Evolutionary conservation across 2,888 invertebrate species (phyloP).

Genomic region (Atrina japonica): DNA sequence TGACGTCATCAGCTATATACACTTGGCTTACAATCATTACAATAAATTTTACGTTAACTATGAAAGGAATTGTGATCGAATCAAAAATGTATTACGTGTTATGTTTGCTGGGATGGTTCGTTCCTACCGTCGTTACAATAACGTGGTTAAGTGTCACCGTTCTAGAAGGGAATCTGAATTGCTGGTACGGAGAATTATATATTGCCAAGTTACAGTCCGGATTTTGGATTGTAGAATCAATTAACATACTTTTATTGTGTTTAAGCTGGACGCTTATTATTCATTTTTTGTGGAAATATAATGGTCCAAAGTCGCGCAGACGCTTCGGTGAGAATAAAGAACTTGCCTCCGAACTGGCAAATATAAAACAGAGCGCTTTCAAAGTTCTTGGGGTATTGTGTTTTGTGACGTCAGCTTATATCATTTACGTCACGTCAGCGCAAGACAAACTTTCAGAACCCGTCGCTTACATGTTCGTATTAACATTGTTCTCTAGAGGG

Average conservation of each 20-base stretch:
- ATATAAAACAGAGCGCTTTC: slow-evolving; percentile 38
- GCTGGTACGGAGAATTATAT: slow-evolving; percentile 41
- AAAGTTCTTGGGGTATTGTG: slow-evolving; percentile 34
- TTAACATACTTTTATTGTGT: slow-evolving; percentile 30
- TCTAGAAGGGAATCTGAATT: slow-evolving; percentile 36
- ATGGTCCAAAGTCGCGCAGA: slow-evolving; percentile 28
- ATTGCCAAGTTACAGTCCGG: slow-evolving; percentile 38
- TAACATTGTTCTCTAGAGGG: slow-evolving; percentile 41
- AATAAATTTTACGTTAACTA: slow-evolving; percentile 33
- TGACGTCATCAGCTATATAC: slow-evolving; percentile 41
- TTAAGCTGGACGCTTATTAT: slow-evolving; percentile 37
- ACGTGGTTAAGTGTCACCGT: slow-evolving; percentile 46
- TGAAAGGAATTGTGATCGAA: slow-evolving; percentile 40
- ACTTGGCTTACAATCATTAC: slow-evolving; percentile 39
- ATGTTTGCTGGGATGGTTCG: slow-evolving; percentile 42
- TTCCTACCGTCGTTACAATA: slow-evolving; percentile 43
- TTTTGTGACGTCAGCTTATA: slow-evolving; percentile 36
- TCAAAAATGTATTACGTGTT: slow-evolving; percentile 41
- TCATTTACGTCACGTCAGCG: slow-evolving; percentile 36
- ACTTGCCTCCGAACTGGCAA: slow-evolving; percentile 24
- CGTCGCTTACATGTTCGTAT: slow-evolving; percentile 33
- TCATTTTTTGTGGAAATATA: slow-evolving; percentile 39
- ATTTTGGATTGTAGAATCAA: slow-evolving; percentile 43
- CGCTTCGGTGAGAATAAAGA: slow-evolving; percentile 38
- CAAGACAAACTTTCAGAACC: slow-evolving; percentile 29